Evolutionary conservation across 2,113 vertebrate genomes (phyloP).

Genomic region (Oryzias javanicus): DNA sequence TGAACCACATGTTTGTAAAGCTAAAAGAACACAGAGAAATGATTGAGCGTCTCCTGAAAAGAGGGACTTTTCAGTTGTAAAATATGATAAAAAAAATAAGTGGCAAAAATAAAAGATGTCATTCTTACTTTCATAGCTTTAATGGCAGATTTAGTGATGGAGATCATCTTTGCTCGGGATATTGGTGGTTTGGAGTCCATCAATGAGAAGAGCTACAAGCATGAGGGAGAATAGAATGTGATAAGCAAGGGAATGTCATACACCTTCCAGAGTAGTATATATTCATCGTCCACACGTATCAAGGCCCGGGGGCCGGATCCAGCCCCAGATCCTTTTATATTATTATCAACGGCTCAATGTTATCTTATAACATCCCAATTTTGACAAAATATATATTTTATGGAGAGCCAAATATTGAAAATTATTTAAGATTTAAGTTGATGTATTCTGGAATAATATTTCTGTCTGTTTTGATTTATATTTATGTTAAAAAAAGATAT

Average conservation of each 20-base stretch:
- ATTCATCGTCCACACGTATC: too few relatives aligned
- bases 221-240: neutral
- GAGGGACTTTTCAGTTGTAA: neutral
- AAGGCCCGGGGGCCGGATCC: too few relatives aligned
- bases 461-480: too few relatives aligned
- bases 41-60: neutral
- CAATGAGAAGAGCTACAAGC: slow-evolving; percentile 89
- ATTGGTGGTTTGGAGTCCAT: slow-evolving; percentile 99
- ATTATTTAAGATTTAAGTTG: too few relatives aligned
- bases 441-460: too few relatives aligned
- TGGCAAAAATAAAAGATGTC: neutral
- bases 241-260: neutral
- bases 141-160: slow-evolving; percentile 98
- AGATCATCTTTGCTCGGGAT: slow-evolving; percentile 98
- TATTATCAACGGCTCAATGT: too few relatives aligned
- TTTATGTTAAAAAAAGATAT: too few relatives aligned
- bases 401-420: too few relatives aligned
- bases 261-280: too few relatives aligned
- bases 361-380: too few relatives aligned
- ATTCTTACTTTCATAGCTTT: slow-evolving; percentile 97
- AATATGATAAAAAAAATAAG: neutral
- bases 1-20: slow-evolving; percentile 99
- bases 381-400: too few relatives aligned
- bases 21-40: slow-evolving; percentile 68
- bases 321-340: too few relatives aligned